Conservation (phyloP, 2,888 invertebrate genomes). For the Hirtodrosophila alboralis region DNA sequence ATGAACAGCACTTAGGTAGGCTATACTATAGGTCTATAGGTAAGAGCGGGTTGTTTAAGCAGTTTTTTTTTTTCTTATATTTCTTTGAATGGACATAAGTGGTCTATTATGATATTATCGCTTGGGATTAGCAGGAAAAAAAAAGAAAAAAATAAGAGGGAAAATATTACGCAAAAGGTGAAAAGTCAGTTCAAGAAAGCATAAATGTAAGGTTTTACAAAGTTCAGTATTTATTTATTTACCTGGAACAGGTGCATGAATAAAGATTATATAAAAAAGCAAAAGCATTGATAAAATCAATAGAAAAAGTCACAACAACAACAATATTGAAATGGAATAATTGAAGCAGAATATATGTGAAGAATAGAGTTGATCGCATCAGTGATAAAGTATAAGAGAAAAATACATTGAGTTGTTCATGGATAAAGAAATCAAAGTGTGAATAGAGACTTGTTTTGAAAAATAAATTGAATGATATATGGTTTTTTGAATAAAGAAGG, state of each 20-base stretch:
- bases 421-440: slow-evolving; percentile 10
- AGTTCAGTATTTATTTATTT: slow-evolving; percentile 45
- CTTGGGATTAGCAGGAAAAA: slow-evolving; percentile 52
- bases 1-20: slow-evolving; percentile 52
- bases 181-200: slow-evolving; percentile 38
- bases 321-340: slow-evolving; percentile 38
- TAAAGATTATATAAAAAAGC: slow-evolving; percentile 29
- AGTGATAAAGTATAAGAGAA: slow-evolving; percentile 26
- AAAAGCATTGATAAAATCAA: slow-evolving; percentile 20
- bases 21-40: slow-evolving; percentile 25
- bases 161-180: slow-evolving; percentile 35
- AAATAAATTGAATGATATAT: slow-evolving; percentile 45
- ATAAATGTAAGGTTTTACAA: slow-evolving; percentile 38
- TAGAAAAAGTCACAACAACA: slow-evolving; percentile 27
- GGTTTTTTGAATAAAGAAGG: not conserved
- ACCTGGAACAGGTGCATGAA: slow-evolving; percentile 44
- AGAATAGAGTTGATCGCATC: slow-evolving; percentile 37
- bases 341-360: slow-evolving; percentile 31
- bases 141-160: too few species aligned
- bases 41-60: slow-evolving; percentile 52
- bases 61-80: slow-evolving; percentile 32
- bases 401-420: slow-evolving; percentile 30
- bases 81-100: slow-evolving; percentile 53
- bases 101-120: slow-evolving; percentile 64
- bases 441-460: slow-evolving; percentile 17